Conservation (phyloP, 2,888 invertebrate genomes). For the Halictus ligatus region DNA sequence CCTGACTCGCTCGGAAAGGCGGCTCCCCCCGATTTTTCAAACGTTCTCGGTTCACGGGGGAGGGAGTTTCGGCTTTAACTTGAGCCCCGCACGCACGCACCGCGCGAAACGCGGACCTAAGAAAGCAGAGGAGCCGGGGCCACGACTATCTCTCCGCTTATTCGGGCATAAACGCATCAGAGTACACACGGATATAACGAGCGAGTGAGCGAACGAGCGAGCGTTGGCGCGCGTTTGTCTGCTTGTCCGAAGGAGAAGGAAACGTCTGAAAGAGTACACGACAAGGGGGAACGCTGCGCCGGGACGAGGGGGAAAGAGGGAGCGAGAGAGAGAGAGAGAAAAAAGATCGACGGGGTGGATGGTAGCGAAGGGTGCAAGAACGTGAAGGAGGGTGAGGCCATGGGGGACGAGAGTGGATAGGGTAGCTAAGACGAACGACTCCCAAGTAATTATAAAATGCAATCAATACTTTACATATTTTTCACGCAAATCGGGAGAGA, state of each 20-base stretch:
- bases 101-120: slow-evolving; percentile 20
- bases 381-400: slow-evolving; percentile 65
- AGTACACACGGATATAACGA: slow-evolving; percentile 32
- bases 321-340: slow-evolving; percentile 16
- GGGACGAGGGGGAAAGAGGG: neutral
- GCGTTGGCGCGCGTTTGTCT: slow-evolving; percentile 42
- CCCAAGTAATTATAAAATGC: slow-evolving; percentile 85
- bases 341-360: slow-evolving; percentile 64
- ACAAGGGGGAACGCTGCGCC: slow-evolving; percentile 46
- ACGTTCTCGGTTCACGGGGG: slow-evolving; percentile 10
- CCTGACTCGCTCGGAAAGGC: neutral
- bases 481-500: slow-evolving; percentile 81
- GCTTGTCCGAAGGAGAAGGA: slow-evolving; percentile 30
- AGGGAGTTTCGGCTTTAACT: slow-evolving; percentile 35
- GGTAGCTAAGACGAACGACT: slow-evolving; percentile 84
- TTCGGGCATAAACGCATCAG: slow-evolving; percentile 65
- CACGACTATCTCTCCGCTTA: slow-evolving; percentile 56
- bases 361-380: slow-evolving; percentile 72
- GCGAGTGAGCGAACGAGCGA: slow-evolving; percentile 5
- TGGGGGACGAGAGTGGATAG: slow-evolving; percentile 75
- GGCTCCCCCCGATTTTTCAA: slow-evolving; percentile 29
- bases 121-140: slow-evolving; percentile 18
- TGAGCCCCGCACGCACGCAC: slow-evolving; percentile 14
- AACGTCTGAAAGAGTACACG: slow-evolving; percentile 36
- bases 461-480: slow-evolving; percentile 85